Evolutionary conservation across 1,140 invertebrate genomes (phyloP).

Genomic region (Agrypnia vestita): DNA sequence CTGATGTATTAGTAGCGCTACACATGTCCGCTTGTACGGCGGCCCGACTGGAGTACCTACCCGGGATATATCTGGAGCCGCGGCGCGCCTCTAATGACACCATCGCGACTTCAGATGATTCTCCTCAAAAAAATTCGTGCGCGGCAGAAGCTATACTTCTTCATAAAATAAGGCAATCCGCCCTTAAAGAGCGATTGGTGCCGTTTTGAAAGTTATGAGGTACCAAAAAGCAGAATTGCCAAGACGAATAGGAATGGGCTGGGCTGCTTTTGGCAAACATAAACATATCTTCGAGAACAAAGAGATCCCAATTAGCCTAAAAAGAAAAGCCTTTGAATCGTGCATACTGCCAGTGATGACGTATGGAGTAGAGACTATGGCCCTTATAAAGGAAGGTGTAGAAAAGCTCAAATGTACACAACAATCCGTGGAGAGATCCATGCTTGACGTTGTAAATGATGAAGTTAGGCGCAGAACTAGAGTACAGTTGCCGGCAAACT

Average conservation of each 20-base stretch:
- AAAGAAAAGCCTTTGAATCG: too few relatives aligned
- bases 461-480: too few relatives aligned
- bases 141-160: not conserved
- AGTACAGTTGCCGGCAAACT: too few relatives aligned
- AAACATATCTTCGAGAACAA: too few relatives aligned
- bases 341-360: not conserved
- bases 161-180: not conserved
- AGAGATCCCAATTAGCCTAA: too few relatives aligned
- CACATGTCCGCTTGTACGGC: slow-evolving; percentile 3
- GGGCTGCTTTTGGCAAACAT: too few relatives aligned
- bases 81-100: not conserved
- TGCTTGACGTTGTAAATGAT: too few relatives aligned
- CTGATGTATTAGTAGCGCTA: not conserved
- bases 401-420: too few relatives aligned
- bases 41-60: not conserved
- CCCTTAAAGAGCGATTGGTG: too few relatives aligned
- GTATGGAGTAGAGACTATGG: not conserved
- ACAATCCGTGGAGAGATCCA: too few relatives aligned
- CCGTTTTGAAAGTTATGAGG: not conserved
- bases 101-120: not conserved
- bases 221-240: too few relatives aligned
- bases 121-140: not conserved
- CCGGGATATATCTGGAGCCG: not conserved
- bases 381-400: not conserved
- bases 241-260: too few relatives aligned